These are phyloP conservation scores for Tupaia chinensis DNA, from an alignment of 2,113 vertebrate species.

Conservation along the genomic window DNA sequence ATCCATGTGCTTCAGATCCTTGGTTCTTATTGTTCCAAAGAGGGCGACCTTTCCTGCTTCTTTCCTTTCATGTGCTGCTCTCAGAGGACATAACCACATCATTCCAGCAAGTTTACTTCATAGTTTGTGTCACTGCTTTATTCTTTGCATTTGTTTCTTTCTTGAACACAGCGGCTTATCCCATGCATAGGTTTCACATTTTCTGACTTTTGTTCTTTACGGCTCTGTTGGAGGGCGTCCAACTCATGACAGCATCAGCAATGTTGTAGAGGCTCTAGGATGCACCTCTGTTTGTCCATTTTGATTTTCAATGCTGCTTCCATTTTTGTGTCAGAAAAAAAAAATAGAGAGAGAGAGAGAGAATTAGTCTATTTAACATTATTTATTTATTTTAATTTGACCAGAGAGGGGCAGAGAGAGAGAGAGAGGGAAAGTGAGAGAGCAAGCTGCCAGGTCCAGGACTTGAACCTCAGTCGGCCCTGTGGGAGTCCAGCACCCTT, in stretches of 20 bases:
- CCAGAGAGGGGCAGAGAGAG: too few species aligned
- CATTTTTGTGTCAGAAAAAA: not conserved
- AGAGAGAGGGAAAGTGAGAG: too few species aligned
- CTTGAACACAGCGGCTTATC: not conserved
- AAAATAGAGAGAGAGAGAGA: too few species aligned
- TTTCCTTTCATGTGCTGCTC: not conserved
- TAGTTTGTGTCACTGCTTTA: not conserved
- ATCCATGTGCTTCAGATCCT: not conserved
- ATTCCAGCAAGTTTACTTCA: slow-evolving; percentile 2
- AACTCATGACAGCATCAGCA: not conserved
- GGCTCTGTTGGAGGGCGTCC: not conserved
- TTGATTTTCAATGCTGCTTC: not conserved
- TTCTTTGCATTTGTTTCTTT: not conserved
- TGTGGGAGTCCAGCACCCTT: too few species aligned
- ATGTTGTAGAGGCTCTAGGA: not conserved
- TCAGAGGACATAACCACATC: not conserved
- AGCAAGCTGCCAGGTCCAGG: too few species aligned
- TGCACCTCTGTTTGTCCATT: not conserved
- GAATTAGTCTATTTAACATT: too few species aligned
- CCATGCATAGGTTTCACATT: not conserved
- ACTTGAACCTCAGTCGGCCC: too few species aligned
- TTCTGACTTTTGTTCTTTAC: not conserved
- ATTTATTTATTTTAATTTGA: too few species aligned
- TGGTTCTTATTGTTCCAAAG: not conserved
- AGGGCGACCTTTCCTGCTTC: not conserved